These are phyloP conservation scores for Siphonodentalium dalli DNA, from an alignment of 2,888 invertebrate genomes.

Conservation along the genomic window DNA sequence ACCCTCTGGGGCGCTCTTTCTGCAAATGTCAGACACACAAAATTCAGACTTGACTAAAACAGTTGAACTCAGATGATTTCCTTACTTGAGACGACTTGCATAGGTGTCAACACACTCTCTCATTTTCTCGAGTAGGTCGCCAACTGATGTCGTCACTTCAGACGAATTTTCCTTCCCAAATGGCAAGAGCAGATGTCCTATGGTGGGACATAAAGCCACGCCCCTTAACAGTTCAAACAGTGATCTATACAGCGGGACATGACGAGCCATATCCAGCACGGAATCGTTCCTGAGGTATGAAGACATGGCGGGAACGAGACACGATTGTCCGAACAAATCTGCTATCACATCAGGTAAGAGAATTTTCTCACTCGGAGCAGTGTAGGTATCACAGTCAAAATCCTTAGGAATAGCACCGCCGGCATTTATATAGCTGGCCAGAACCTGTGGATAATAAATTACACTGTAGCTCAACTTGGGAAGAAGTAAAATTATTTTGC, in stretches of 20 bases:
- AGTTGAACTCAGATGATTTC: too few species aligned
- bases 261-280: conserved; percentile 95
- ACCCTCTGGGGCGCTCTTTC: too few species aligned
- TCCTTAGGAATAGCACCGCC: conserved; percentile 54
- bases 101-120: conserved; percentile 91
- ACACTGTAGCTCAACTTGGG: too few species aligned
- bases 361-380: conserved; percentile 32
- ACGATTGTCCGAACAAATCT: conserved; percentile 81
- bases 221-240: conserved; percentile 80
- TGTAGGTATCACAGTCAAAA: conserved; percentile 33
- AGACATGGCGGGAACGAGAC: conserved; percentile 85
- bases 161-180: conserved; percentile 63
- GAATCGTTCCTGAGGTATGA: conserved; percentile 94
- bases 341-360: conserved; percentile 71
- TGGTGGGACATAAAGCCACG: conserved; percentile 70
- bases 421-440: conserved; percentile 88
- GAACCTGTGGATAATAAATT: conserved; percentile 70
- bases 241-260: conserved; percentile 89
- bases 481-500: too few species aligned
- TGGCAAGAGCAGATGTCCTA: conserved; percentile 74
- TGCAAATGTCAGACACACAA: too few species aligned
- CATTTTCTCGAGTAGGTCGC: conserved; percentile 84
- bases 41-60: too few species aligned
- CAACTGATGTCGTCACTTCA: conserved; percentile 71
- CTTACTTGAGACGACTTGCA: conserved; percentile 69